A percentile compares a stretch with the other conserved stretches of the same genome.
phyloP scores from a whole-genome alignment of 2,888 invertebrate species.

The Steinernema scapterisci region DNA sequence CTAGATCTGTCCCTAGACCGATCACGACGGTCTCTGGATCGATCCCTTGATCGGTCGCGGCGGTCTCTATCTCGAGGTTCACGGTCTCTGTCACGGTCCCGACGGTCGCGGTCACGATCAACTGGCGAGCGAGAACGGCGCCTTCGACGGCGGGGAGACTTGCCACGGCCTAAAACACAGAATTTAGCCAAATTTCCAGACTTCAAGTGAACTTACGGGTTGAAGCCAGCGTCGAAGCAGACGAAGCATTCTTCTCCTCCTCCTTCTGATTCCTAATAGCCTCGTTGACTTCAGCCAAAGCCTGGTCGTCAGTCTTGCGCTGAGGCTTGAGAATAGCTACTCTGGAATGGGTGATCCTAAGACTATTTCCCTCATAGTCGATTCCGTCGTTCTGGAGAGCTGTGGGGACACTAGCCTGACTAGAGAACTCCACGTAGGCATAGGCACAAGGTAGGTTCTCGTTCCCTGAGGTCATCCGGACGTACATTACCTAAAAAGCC shows the following conservation, averaged over 20 bases:
- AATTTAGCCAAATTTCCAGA: too few relatives aligned
- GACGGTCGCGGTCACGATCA: constrained; percentile 36
- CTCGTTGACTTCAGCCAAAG: constrained; percentile 91
- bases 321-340: constrained; percentile 86
- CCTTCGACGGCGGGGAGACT: constrained; percentile 36
- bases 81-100: constrained; percentile 46
- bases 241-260: constrained; percentile 1
- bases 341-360: constrained; percentile 82
- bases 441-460: constrained; percentile 75
- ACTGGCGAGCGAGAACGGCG: constrained; percentile 5
- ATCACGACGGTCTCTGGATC: constrained; percentile 45
- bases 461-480: constrained; percentile 82
- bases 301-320: constrained; percentile 91
- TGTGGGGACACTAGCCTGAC: constrained; percentile 84
- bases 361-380: constrained; percentile 75
- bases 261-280: constrained; percentile 74
- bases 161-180: neutral
- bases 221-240: too few relatives aligned
- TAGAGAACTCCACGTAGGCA: constrained; percentile 89
- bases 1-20: too few relatives aligned
- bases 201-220: neutral
- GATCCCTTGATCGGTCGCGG: constrained; percentile 44
- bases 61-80: constrained; percentile 37
- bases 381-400: constrained; percentile 82
- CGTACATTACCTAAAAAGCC: constrained; percentile 92